Base-by-base conservation (phyloP, 2,113 vertebrate genomes). In the Orientallactaga bullata region DNA sequence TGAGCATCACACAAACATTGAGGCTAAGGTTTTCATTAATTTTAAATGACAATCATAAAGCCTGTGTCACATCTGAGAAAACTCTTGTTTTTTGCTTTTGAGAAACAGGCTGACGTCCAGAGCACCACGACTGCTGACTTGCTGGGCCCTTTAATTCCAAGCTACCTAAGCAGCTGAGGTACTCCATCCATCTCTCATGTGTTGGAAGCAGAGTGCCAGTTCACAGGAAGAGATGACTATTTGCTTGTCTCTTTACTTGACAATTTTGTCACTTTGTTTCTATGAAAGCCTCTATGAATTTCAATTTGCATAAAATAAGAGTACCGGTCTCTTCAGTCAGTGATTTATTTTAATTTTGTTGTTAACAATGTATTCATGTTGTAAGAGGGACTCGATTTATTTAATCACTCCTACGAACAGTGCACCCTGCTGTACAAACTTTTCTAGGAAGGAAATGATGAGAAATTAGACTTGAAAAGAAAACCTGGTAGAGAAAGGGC, bases 341-440 rank as follows among this genome's bases (percentile, higher is more conserved):
- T 30, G 72, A 24, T 35, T 63, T 51, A 21, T 72, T n/a, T 0
- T 26, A 26, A 69, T 88, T 94, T 51, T 73, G 24, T 90, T 88
- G 61, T 61, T 66, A 55, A 60, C 3, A 32, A 17, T 72, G 37
- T 80, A 24, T 32, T 81, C 20, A 24, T 79, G 35, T 18, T 30
- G 18, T 35, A 10, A 20, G 7, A 1, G 26, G 65, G 8, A 73
- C 58, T 88, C 2, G 16, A 23, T 81, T 2, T 71, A 73, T 98
- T 97, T 94, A 97, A 94, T 97, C 63, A 69, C 61, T 55, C 79
- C 79, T 87, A 58, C 39, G 78, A n/a, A 47, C 3, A n/a, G 42
- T 1, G 6, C 32, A 32, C 17, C 47, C 13, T 11, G 18, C 63
- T 0, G 4, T 35, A 13, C 94, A 97, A 47, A 16, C 77, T 73